A percentile compares a stretch with the other conserved stretches of the same genome.
Evolutionary conservation across 2,797 vertebrate genomes (phyloP).

Genomic region (Megalops cyprinoides): DNA sequence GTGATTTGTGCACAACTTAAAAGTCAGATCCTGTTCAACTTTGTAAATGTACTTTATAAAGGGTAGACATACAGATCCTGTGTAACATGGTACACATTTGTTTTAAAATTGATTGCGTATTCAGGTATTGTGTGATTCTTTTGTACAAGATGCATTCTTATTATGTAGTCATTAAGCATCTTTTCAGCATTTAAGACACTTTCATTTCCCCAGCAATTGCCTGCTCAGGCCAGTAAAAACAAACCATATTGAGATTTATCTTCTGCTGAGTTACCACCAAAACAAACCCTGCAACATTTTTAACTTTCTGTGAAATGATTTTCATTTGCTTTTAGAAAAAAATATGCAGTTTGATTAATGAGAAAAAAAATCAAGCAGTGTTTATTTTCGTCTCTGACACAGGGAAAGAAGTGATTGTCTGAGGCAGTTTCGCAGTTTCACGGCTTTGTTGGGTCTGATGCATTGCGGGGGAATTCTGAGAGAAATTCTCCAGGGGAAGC

Average conservation of each 20-base stretch:
- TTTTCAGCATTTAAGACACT: not conserved
- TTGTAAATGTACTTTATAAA: not conserved
- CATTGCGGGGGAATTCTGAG: no score
- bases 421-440: not conserved
- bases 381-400: not conserved
- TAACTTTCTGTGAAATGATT: no score
- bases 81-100: not conserved
- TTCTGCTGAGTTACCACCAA: not conserved
- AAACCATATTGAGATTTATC: not conserved
- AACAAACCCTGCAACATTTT: not conserved
- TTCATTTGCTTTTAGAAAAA: not conserved
- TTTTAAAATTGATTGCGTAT: no score
- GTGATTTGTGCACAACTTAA: not conserved
- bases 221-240: not conserved
- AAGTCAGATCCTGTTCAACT: not conserved
- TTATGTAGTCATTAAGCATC: not conserved
- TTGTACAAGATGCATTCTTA: not conserved
- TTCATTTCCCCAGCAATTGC: not conserved
- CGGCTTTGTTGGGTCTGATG: not conserved
- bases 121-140: not conserved
- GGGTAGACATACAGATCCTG: not conserved
- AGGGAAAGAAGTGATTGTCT: not conserved
- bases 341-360: not conserved
- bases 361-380: not conserved
- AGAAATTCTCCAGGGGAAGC: slow-evolving; percentile 15